A percentile compares a stretch with the other conserved stretches of the same genome.
phyloP scores from a whole-genome alignment of 1,140 invertebrate genomes.

The Macrobrachium nipponense region DNA sequence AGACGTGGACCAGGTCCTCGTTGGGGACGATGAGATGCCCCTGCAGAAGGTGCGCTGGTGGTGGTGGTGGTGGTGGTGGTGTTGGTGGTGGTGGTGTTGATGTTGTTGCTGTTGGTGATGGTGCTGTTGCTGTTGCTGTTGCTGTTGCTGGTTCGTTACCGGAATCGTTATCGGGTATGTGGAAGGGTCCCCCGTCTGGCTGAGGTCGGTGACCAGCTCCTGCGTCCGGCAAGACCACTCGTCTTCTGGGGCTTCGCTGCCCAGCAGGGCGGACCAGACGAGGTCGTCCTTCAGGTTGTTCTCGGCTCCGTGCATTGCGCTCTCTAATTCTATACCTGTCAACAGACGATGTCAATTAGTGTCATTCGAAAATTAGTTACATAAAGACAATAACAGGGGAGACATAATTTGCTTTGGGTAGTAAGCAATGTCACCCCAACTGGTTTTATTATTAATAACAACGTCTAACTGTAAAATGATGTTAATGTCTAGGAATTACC shows the following conservation, averaged over 20 bases:
- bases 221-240: slow-evolving; percentile 57
- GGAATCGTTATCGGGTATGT: slow-evolving; percentile 58
- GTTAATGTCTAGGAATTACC: too few relatives aligned
- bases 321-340: slow-evolving; percentile 41
- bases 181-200: slow-evolving; percentile 63
- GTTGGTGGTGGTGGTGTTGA: slow-evolving; percentile 12
- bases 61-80: neutral
- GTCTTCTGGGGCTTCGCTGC: slow-evolving; percentile 54
- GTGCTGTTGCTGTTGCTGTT: slow-evolving; percentile 7
- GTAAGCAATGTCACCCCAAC: too few relatives aligned
- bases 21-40: too few relatives aligned
- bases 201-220: slow-evolving; percentile 62
- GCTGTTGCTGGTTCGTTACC: slow-evolving; percentile 24
- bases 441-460: too few relatives aligned
- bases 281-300: slow-evolving; percentile 57
- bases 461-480: too few relatives aligned
- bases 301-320: slow-evolving; percentile 3
- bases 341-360: neutral
- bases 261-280: slow-evolving; percentile 57
- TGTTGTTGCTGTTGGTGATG: slow-evolving; percentile 18
- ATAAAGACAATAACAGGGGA: too few relatives aligned
- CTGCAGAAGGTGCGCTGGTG: slow-evolving; percentile 1
- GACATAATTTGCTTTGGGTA: too few relatives aligned
- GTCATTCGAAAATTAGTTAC: neutral
- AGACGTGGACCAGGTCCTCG: too few relatives aligned